Evolutionary conservation across 2,797 vertebrate genomes (phyloP), one percentile per base, ranked within the genome.

Genomic region (Gadopsis marmoratus): DNA sequence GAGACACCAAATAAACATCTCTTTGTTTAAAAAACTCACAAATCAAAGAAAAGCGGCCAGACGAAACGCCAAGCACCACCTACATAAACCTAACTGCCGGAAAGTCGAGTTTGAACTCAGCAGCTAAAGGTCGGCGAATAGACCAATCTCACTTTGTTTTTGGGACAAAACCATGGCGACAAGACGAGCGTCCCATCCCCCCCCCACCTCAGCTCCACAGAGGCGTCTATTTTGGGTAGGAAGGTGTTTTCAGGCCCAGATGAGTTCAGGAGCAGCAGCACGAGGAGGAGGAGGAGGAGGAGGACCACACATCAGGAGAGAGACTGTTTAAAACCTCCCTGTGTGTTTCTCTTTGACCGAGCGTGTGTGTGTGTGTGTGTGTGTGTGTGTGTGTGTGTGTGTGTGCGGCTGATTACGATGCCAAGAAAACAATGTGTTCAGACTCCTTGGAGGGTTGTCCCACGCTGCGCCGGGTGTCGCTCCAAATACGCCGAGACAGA

Each of bases 391-490:
- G 71, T 89, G 78, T 74, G 71, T 39, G 73, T 75, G 85, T 67
- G 77, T 74, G 82, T 81, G 78, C 67, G 86, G 70, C 60, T 87
- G 86, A 82, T 82, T 51, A 59, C 19, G 47, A 83, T 84, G 89
- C 92, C 93, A 92, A 91, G 84, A 93, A 91, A 90, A 92, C 88
- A 86, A 86, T 88, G 89, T 90, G 91, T 80, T 81, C 85, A 87
- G 86, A 86, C 86, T 90, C 83, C 82, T 88, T 1, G 29, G 83
- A 87, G 76, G 61, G 59, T 69, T 76, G 86, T 89, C 83, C 88
- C 84, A 79, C 61, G 19, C 79, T 62, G 86, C 11, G 69, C 41
- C 1, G 61, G 23, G 29, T 73, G 80, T 82, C 60, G 68, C 71
- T 87, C 88, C 79, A 79, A 78, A 84, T 81, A 81, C 67, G 48